Conservation (phyloP, 1,140 invertebrate genomes). For the Paraescarpia echinospica region DNA sequence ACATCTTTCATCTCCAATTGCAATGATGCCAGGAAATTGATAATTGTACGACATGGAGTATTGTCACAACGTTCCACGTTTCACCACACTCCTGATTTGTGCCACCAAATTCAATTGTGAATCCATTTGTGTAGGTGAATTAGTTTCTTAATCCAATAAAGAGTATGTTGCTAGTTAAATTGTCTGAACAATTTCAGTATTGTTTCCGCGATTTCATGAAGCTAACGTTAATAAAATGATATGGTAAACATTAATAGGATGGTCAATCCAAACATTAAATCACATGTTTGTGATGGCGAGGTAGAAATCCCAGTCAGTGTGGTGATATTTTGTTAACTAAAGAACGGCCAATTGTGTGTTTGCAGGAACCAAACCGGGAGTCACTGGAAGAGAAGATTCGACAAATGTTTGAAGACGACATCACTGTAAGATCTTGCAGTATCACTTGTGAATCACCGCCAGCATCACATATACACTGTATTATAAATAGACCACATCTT, state of each 20-base stretch:
- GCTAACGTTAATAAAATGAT: too few relatives aligned
- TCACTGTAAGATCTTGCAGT: conserved; percentile 43
- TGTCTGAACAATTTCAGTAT: too few relatives aligned
- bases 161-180: too few relatives aligned
- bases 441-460: background rate
- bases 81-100: conserved; percentile 57
- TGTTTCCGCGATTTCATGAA: too few relatives aligned
- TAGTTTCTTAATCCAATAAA: background rate
- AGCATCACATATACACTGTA: background rate
- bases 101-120: conserved; percentile 39
- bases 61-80: conserved; percentile 55
- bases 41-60: conserved; percentile 34
- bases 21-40: conserved; percentile 27
- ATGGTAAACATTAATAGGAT: background rate
- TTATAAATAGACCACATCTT: background rate
- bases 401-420: conserved; percentile 53
- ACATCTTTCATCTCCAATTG: conserved; percentile 31
- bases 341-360: background rate
- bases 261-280: too few relatives aligned
- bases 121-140: background rate
- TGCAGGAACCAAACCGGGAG: conserved; percentile 41
- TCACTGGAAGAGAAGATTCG: conserved; percentile 51
- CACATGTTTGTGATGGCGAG: background rate
- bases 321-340: background rate
- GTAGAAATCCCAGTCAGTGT: background rate